Evolutionary conservation across 2,888 invertebrate genomes (phyloP), one percentile per base, ranked within the genome.

Genomic region (Ramazzottius varieornatus): DNA sequence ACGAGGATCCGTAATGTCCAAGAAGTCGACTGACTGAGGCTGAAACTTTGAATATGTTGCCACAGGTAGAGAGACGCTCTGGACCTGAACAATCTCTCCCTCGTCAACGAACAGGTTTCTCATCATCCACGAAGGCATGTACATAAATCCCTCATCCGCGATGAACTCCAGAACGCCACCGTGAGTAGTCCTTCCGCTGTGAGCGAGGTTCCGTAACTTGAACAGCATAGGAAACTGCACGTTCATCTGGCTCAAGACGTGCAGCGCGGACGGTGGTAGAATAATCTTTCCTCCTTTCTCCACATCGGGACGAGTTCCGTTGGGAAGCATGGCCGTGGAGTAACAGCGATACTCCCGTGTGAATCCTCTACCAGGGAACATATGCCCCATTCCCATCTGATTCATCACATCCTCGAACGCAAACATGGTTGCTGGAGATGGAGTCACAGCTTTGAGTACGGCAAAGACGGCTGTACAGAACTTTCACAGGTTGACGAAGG

Each of bases 261-360:
- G n/a, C 29, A 54, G 54, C 4, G 54, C 54, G 54, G 54, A 54
- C 54, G 54, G 54, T 4, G 54, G 54, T 8, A 54, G 20, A 29
- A 54, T 54, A 24, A 54, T 93, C 83, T 94, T 94, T 70, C 93
- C 93, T 71, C 94, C 93, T 72, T 86, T 82, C 79, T 94, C 93
- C 1, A 94, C 90, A 76, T 93, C 91, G 72, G 87, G 86, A 66
- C 92, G 81, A 73, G 92, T 92, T 74, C 88, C 88, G 65, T 90
- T 91, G 54, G 91, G 90, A 65, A 92, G 77, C 91, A 94, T 91
- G 13, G 90, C 89, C 1, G 92, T 90, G 0, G 93, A 92, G 78
- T 83, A 93, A 75, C 90, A 92, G 78, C 84, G 83, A 75, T 91
- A 94, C 63, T 85, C 54, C 4, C 54, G 54, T 16, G 16, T 8